These are phyloP conservation scores for Tachystola acroxantha DNA, from an alignment of 2,888 invertebrate genomes.

Conservation along the genomic window DNA sequence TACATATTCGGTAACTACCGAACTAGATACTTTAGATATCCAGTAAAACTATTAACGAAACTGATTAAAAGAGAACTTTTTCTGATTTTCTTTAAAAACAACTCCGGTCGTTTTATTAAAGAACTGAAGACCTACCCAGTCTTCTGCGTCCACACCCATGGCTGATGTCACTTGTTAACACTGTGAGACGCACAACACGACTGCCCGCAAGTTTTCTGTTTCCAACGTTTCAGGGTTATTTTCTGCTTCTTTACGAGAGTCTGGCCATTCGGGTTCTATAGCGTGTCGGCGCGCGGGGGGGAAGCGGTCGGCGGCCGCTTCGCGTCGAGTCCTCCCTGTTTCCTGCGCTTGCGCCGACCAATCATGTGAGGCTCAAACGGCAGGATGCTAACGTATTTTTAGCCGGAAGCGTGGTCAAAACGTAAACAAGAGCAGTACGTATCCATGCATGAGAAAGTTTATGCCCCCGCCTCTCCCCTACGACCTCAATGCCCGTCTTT, in stretches of 20 bases:
- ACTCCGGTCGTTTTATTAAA: no score
- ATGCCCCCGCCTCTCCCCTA: slow-evolving; percentile 37
- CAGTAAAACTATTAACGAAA: no score
- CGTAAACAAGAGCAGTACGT: slow-evolving; percentile 67
- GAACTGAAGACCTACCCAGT: slow-evolving; percentile 58
- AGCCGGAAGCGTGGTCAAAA: slow-evolving; percentile 72
- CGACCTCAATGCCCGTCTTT: slow-evolving; percentile 32
- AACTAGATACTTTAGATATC: no score
- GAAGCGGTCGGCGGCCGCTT: slow-evolving; percentile 29
- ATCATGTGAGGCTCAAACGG: slow-evolving; percentile 71
- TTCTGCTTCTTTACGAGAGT: slow-evolving; percentile 63
- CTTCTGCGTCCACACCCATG: slow-evolving; percentile 75
- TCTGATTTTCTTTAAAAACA: no score
- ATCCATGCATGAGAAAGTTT: slow-evolving; percentile 28
- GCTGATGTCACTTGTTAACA: slow-evolving; percentile 74
- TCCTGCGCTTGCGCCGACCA: slow-evolving; percentile 64
- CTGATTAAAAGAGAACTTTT: no score
- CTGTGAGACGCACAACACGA: slow-evolving; percentile 78
- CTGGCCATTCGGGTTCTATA: slow-evolving; percentile 60
- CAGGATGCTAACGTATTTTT: slow-evolving; percentile 75
- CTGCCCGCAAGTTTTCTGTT: slow-evolving; percentile 59
- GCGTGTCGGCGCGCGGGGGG: slow-evolving; percentile 23
- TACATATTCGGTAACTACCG: no score
- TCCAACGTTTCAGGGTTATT: slow-evolving; percentile 76
- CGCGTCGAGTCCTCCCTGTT: slow-evolving; percentile 54